Evolutionary conservation across 2,888 invertebrate genomes (phyloP).

Genomic region (Nemotelus pantherinus): DNA sequence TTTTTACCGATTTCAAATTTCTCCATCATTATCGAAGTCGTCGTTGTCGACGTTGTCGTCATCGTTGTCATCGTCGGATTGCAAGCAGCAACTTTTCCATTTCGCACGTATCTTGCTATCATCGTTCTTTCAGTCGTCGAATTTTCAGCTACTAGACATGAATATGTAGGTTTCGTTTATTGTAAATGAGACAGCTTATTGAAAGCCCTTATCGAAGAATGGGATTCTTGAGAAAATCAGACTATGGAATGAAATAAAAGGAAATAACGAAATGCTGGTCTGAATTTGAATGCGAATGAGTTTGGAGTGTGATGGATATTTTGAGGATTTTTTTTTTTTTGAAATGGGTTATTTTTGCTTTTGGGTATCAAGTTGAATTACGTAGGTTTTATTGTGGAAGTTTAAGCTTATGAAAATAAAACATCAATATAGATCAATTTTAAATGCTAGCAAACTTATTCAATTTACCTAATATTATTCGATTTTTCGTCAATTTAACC

Average conservation of each 20-base stretch:
- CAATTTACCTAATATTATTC: no score
- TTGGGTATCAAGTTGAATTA: no score
- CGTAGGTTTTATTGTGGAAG: no score
- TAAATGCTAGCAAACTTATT: no score
- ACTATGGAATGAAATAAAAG: constrained; percentile 12
- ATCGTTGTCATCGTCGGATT: constrained; percentile 3
- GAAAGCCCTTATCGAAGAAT: neutral
- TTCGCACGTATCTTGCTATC: neutral
- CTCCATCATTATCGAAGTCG: neutral
- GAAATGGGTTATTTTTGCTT: no score
- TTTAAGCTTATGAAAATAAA: no score
- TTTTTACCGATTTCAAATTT: neutral
- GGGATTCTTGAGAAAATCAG: constrained; percentile 9
- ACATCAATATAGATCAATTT: no score
- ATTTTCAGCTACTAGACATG: neutral
- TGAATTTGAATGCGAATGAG: constrained; percentile 2
- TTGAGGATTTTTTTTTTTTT: no score
- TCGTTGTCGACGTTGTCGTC: neutral
- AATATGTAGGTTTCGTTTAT: no score
- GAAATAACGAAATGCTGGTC: constrained; percentile 22
- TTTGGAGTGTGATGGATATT: neutral
- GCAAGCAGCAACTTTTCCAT: neutral
- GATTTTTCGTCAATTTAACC: no score
- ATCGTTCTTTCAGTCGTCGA: neutral
- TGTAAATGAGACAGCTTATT: no score